Evolutionary conservation across 1,140 invertebrate species (phyloP), one percentile per base, ranked within the genome.

Genomic region (Aethina tumida): DNA sequence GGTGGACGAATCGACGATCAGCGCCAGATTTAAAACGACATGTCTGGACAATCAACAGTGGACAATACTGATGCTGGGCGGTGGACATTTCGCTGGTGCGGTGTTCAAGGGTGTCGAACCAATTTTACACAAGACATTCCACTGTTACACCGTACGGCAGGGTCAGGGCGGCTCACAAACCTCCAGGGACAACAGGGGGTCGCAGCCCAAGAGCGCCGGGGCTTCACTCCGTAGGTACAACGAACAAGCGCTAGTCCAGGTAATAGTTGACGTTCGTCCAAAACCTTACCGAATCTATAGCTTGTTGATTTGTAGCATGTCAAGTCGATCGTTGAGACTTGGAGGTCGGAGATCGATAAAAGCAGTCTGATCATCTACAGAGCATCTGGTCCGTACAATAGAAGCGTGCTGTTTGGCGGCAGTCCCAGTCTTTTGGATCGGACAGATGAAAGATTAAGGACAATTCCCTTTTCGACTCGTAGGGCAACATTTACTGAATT

Each of bases 11-110:
- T 22, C 38, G 13, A 8, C 35, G 24, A 27, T 52, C 13, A 24
- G 32, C 14, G 21, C 41, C 17, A 35, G 46, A 7, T 40, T 52
- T 5, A 44, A 38, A 39, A 13, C 39, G 5, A 49, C 35, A 22
- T 49, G 46, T 25, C 19, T 27, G 2, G 13, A 15, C 5, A 55
- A 52, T 28, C 22, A 45, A 17, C 38, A 59, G 5, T 88, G 81
- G 80, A 74, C 77, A 1, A 63, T 91, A 1, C 63, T 91, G 30
- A 84, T 91, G 81, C 62, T 87, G 8, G 82, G 82, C 4, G 85
- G 85, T 19, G 87, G 88, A 2, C 85, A 89, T 60, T 91, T 91
- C 70, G 86, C 86, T 31, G 86, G 78, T 6, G 84, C 79, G 19
- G 67, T 92, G 20, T 91, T 89, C 65, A 66, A 80, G 53, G 74